Evolutionary conservation across 2,113 vertebrate species (phyloP).

Genomic region (Ellobius talpinus): DNA sequence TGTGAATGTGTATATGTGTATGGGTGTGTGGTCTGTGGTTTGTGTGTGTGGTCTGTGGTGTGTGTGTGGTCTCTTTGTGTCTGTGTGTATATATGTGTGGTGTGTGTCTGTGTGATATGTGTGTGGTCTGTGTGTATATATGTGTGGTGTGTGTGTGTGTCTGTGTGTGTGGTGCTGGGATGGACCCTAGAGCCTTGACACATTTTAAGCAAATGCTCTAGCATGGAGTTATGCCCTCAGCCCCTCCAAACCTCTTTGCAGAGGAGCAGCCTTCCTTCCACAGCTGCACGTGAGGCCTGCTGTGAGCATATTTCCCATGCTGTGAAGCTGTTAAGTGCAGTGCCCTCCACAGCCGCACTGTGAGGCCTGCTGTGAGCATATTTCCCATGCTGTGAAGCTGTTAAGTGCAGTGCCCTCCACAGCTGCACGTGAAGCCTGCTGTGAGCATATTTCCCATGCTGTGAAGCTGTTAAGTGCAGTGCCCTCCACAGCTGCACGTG

Average conservation of each 20-base stretch:
- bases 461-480: fast-evolving
- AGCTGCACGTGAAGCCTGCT: fast-evolving
- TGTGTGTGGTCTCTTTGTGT: neutral
- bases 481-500: fast-evolving
- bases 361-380: fast-evolving
- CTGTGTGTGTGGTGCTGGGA: too few species aligned
- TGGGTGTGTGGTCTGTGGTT: too few species aligned
- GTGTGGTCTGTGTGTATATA: neutral
- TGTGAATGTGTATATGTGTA: neutral
- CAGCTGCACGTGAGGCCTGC: fast-evolving
- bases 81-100: neutral
- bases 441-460: fast-evolving
- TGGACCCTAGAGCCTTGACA: neutral
- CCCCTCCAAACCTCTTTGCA: neutral
- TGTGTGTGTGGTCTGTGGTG: too few species aligned
- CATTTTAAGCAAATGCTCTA: neutral
- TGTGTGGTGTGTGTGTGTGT: neutral
- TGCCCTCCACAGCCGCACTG: fast-evolving
- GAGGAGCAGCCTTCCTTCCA: neutral
- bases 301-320: fast-evolving
- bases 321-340: too few species aligned
- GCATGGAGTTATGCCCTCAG: neutral
- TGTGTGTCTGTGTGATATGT: neutral
- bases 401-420: fast-evolving
- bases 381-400: fast-evolving